These are phyloP conservation scores for Urophycis tenuis DNA, from an alignment of 2,797 vertebrate genomes.

Conservation along the genomic window DNA sequence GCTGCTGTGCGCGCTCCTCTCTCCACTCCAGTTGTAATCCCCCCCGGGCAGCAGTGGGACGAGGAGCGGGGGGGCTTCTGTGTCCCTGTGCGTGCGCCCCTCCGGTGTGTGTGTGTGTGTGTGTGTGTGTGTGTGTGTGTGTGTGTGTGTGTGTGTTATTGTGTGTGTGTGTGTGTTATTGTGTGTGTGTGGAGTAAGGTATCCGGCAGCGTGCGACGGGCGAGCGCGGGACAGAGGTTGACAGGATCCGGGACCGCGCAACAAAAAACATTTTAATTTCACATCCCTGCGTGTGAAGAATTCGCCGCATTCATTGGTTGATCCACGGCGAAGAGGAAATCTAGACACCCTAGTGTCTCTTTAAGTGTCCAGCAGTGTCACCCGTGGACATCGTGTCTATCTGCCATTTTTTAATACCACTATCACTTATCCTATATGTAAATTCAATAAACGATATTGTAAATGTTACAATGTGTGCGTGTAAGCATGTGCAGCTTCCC, in stretches of 20 bases:
- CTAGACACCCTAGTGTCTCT: neutral
- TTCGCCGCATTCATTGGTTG: neutral
- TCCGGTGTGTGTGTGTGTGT: constrained; percentile 1
- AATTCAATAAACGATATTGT: neutral
- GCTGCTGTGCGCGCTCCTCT: constrained; percentile 31
- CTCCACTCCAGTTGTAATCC: constrained; percentile 48
- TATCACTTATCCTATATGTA: neutral
- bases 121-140: constrained; percentile 7
- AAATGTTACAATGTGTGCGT: neutral
- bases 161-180: constrained; percentile 12
- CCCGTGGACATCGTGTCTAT: neutral
- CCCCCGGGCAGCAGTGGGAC: neutral
- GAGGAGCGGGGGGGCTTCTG: neutral
- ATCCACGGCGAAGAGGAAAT: neutral
- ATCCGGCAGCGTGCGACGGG: constrained; percentile 36
- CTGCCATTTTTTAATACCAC: neutral
- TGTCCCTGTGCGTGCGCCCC: neutral
- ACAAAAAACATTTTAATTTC: constrained; percentile 18
- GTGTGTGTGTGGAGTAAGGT: constrained; percentile 14
- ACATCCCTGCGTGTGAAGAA: neutral
- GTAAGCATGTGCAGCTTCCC: no score
- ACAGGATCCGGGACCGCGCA: constrained; percentile 23
- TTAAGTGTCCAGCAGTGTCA: neutral
- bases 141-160: constrained; percentile 3
- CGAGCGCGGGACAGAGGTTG: constrained; percentile 13